phyloP scores from a whole-genome alignment of 1,140 invertebrate genomes.

The Stegodyphus dumicola region DNA sequence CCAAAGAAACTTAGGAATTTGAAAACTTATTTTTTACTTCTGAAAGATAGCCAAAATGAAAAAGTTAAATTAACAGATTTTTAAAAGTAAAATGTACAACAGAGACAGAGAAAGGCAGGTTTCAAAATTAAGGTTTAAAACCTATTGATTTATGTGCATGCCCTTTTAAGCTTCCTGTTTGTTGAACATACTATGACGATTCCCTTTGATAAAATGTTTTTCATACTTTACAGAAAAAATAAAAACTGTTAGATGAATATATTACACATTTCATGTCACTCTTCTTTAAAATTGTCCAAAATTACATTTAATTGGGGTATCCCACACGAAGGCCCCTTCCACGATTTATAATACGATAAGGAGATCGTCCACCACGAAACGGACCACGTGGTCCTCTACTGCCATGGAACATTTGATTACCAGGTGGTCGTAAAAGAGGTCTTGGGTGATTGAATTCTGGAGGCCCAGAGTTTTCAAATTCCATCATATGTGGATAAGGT shows the following conservation, averaged over 20 bases:
- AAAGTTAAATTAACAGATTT: too few species aligned
- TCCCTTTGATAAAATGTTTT: constrained; percentile 10
- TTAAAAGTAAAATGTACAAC: too few species aligned
- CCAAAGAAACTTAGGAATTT: too few species aligned
- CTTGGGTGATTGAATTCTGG: constrained; percentile 11
- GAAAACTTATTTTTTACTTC: too few species aligned
- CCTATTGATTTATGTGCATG: too few species aligned
- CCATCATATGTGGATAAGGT: constrained; percentile 9
- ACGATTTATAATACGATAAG: constrained; percentile 33
- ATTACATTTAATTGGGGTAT: constrained; percentile 10
- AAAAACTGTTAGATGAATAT: constrained; percentile 31
- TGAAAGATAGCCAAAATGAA: too few species aligned
- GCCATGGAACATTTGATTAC: constrained; percentile 3
- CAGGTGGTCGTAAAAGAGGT: not conserved
- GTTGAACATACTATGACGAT: too few species aligned
- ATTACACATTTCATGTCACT: constrained; percentile 14
- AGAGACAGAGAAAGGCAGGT: too few species aligned
- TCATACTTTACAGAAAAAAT: constrained; percentile 32
- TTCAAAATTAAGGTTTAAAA: too few species aligned
- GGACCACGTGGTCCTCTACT: constrained; percentile 23
- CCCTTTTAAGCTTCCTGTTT: too few species aligned
- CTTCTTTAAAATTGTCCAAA: not conserved
- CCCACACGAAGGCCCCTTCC: constrained; percentile 37
- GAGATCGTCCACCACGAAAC: constrained; percentile 31
- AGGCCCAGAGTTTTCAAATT: constrained; percentile 26